Base-by-base conservation (phyloP, 1,140 invertebrate species). In the Mylabris phalerata region DNA sequence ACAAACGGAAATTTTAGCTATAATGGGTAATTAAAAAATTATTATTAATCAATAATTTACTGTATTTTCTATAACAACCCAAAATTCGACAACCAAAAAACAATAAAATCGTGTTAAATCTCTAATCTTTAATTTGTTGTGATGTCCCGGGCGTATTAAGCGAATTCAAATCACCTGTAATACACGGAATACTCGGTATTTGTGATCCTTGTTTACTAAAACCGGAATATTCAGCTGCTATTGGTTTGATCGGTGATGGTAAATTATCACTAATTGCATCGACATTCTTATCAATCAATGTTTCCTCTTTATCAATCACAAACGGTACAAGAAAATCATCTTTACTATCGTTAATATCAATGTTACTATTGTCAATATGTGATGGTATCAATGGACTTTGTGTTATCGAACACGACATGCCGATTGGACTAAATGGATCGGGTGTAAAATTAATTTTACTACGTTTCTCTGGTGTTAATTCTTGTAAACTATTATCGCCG, bases 121-220 rank as follows among this genome's bases (percentile, higher is more conserved):
- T 32, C 19, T 19, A 19, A 0, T 19, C 19, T 19, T 19, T 19
- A 19, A 19, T 19, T 32, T 32, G 32, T 32, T 32, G 32, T 32
- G 32, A 32, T 32, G 32, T 32, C 0, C 32, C 32, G 4, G 32
- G 32, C 32, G 32, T 32, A 32, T 32, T 32, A 7, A 32, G 0
- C 32, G 32, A 32, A 32, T 32, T 32, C 32, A 32, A 32, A 32
- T 85, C 81, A 3, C 84, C 85, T 4, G 85, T 87, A 52, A 80
- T 84, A 71, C 86, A 88, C 4, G 85, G 85, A 67, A 88, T 87
- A 25, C 81, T 86, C 9, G 84, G 84, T 71, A 88, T 87, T 59
- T 82, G 79, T 62, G 80, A 79, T 47, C 82, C 82, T 71, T 84
- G 82, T 56, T 79, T 79, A 3, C 84, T 85, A 66, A 88, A 87